A percentile compares a stretch with the other conserved stretches of the same genome.
Conservation (phyloP, 2,888 invertebrate species). For the Drosophila austrosaltans region DNA sequence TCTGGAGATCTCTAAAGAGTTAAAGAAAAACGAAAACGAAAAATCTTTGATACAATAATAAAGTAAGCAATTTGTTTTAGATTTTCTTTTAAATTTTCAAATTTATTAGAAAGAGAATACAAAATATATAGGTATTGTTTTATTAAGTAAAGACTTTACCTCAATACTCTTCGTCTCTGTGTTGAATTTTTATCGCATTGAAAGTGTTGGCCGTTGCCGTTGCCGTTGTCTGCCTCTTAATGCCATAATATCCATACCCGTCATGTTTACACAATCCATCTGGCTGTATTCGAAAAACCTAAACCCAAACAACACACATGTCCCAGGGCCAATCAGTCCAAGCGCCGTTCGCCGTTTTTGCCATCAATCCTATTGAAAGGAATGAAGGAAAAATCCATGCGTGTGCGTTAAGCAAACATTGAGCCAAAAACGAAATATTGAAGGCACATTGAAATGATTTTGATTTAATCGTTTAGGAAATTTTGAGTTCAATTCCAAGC, state of each 20-base stretch:
- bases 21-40: too few species aligned
- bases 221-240: conserved; percentile 44
- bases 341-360: conserved; percentile 28
- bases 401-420: conserved; percentile 62
- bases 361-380: conserved; percentile 67
- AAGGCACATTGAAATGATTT: conserved; percentile 72
- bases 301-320: conserved; percentile 47
- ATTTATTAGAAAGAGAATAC: too few species aligned
- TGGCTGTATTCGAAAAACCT: conserved; percentile 64
- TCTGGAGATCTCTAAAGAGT: too few species aligned
- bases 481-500: too few species aligned
- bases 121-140: too few species aligned
- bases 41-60: too few species aligned
- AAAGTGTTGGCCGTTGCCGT: conserved; percentile 45
- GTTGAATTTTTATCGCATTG: conserved; percentile 5
- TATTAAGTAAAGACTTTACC: background rate
- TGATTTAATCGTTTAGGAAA: conserved; percentile 78
- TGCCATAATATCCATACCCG: conserved; percentile 76
- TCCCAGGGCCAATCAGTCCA: conserved; percentile 58
- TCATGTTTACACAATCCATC: conserved; percentile 78
- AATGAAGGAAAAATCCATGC: conserved; percentile 66
- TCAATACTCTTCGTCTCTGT: background rate
- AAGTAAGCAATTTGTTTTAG: too few species aligned
- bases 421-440: conserved; percentile 12
- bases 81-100: too few species aligned